These are phyloP conservation scores for Oriolus oriolus DNA, from an alignment of 2,113 vertebrate genomes.

Conservation along the genomic window DNA sequence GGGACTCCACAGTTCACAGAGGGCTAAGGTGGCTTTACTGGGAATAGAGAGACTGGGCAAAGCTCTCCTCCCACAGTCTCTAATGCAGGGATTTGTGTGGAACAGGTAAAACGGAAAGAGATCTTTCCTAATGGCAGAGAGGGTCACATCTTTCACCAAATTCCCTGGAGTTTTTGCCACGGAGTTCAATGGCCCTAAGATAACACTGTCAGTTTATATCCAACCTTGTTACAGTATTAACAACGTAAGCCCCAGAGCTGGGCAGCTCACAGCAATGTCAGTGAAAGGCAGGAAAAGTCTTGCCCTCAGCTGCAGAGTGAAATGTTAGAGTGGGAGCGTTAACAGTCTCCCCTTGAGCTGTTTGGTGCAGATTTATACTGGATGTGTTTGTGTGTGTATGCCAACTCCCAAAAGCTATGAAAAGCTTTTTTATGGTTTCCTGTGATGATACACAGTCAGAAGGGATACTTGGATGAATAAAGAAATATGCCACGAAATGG, in stretches of 20 bases:
- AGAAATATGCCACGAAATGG: not conserved
- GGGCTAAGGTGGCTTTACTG: not conserved
- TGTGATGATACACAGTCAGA: not conserved
- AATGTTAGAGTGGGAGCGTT: not conserved
- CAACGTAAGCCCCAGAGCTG: not conserved
- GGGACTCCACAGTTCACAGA: not conserved
- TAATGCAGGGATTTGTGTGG: not conserved
- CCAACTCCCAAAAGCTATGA: slow-evolving; percentile 14
- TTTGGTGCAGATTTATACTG: slow-evolving; percentile 5
- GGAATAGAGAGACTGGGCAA: not conserved
- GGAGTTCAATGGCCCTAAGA: not conserved
- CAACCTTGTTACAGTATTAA: not conserved
- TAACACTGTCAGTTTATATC: not conserved
- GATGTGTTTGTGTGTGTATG: not conserved
- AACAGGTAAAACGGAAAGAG: not conserved
- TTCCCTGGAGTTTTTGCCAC: not conserved
- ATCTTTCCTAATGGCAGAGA: not conserved
- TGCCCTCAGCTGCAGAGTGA: not conserved
- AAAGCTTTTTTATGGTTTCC: slow-evolving; percentile 30
- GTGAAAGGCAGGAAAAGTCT: slow-evolving; percentile 7
- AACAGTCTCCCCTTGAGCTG: not conserved
- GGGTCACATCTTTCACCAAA: not conserved
- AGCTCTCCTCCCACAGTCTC: not conserved
- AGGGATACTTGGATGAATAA: not conserved
- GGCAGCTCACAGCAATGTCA: not conserved